Evolutionary conservation across 2,113 vertebrate species (phyloP).

Genomic region (Numenius arquata): DNA sequence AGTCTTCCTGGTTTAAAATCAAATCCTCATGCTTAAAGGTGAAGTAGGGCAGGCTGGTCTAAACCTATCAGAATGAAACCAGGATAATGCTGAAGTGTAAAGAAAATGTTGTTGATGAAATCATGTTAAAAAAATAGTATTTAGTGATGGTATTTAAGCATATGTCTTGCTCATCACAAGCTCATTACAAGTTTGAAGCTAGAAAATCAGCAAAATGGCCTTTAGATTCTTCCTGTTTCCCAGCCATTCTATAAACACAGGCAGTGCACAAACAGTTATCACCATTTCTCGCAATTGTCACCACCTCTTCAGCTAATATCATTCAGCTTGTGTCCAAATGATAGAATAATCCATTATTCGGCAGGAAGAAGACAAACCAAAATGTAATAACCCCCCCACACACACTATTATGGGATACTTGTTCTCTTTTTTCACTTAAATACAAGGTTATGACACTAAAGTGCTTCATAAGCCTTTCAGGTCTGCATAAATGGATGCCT

Average conservation of each 20-base stretch:
- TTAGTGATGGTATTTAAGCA: not conserved
- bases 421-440: not conserved
- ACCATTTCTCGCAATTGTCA: not conserved
- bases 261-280: not conserved
- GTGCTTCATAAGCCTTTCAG: not conserved
- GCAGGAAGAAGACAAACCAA: not conserved
- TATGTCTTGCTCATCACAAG: not conserved
- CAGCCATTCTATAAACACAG: not conserved
- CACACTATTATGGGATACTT: not conserved
- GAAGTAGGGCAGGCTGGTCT: not conserved
- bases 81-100: not conserved
- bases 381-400: fast-evolving
- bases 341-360: not conserved
- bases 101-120: not conserved
- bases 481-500: not conserved
- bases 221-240: not conserved
- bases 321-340: not conserved
- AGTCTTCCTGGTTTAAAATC: not conserved
- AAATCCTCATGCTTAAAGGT: not conserved
- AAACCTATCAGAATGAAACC: not conserved
- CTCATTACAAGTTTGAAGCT: not conserved
- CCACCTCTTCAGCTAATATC: not conserved
- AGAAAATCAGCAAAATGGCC: not conserved
- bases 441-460: not conserved
- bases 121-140: not conserved